Evolutionary conservation across 1,140 invertebrate species (phyloP).

Genomic region (Carcinoscorpius rotundicauda): DNA sequence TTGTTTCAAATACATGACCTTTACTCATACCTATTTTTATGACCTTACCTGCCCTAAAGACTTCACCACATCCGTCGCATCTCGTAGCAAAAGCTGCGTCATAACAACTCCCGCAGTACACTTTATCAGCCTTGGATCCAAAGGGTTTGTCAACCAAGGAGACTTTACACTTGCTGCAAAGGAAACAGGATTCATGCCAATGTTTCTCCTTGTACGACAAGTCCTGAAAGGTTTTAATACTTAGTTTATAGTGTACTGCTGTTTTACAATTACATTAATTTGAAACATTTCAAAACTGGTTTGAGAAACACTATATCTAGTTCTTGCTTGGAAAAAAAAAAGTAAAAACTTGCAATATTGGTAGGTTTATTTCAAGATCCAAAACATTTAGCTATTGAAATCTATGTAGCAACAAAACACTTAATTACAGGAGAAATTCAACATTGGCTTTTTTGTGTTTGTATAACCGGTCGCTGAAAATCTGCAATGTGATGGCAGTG

Average conservation of each 20-base stretch:
- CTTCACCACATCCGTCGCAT: slow-evolving; percentile 96
- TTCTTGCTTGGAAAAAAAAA: neutral
- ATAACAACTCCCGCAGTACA: slow-evolving; percentile 99
- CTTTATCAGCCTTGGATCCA: slow-evolving; percentile 84
- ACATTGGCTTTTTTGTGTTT: too few relatives aligned
- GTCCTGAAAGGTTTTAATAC: slow-evolving; percentile 56
- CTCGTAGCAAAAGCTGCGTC: slow-evolving; percentile 96
- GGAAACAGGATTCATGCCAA: slow-evolving; percentile 98
- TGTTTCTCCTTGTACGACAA: slow-evolving; percentile 99
- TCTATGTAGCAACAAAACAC: too few relatives aligned
- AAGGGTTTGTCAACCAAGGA: slow-evolving; percentile 97
- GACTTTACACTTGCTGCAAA: slow-evolving; percentile 93
- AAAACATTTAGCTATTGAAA: too few relatives aligned
- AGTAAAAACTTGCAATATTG: neutral
- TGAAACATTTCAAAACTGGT: too few relatives aligned
- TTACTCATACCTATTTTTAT: neutral
- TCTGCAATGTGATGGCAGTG: too few relatives aligned
- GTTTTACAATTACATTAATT: neutral
- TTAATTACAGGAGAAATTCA: too few relatives aligned
- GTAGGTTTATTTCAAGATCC: too few relatives aligned
- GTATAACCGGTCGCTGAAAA: too few relatives aligned
- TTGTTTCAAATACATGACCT: too few relatives aligned
- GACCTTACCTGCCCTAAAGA: slow-evolving; percentile 89
- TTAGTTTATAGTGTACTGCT: neutral
- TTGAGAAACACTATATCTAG: slow-evolving; percentile 6